Conservation (phyloP, 2,797 vertebrate genomes). For the Acipenser oxyrinchus region DNA sequence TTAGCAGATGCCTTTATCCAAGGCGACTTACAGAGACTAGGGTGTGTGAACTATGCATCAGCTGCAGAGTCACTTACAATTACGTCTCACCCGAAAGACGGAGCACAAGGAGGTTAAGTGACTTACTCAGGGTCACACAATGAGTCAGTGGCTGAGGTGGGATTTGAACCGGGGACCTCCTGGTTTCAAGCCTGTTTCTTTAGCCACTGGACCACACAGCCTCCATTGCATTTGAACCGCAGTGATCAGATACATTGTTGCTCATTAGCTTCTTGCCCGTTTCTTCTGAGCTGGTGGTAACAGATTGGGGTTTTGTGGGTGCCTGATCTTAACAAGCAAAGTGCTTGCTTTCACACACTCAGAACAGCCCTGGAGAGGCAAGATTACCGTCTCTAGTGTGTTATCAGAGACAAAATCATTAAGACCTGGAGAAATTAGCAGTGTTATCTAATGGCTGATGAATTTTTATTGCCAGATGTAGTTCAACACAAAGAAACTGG, state of each 20-base stretch:
- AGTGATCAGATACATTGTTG: background rate
- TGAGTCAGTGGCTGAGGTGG: too few species aligned
- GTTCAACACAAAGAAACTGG: slow-evolving; percentile 30
- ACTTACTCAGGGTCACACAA: too few species aligned
- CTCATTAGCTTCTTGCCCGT: slow-evolving; percentile 19
- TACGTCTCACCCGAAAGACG: too few species aligned
- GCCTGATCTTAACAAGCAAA: slow-evolving; percentile 32
- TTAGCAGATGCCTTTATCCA: too few species aligned
- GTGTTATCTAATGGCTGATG: slow-evolving; percentile 55
- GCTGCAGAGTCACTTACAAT: too few species aligned
- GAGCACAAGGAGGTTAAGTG: too few species aligned
- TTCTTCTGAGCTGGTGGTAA: slow-evolving; percentile 25
- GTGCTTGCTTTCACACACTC: slow-evolving; percentile 23
- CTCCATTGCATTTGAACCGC: background rate
- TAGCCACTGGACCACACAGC: too few species aligned
- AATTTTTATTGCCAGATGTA: slow-evolving; percentile 56
- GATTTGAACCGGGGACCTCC: too few species aligned
- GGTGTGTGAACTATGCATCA: too few species aligned
- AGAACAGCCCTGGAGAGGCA: slow-evolving; percentile 40
- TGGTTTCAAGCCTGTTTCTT: too few species aligned
- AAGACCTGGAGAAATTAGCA: slow-evolving; percentile 50
- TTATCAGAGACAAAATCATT: slow-evolving; percentile 56
- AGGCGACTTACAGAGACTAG: too few species aligned
- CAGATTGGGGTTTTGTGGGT: slow-evolving; percentile 31
- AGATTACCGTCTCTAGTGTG: slow-evolving; percentile 50